Base-by-base conservation (phyloP, 2,888 invertebrate genomes). In the Iselma pallidipennis region DNA sequence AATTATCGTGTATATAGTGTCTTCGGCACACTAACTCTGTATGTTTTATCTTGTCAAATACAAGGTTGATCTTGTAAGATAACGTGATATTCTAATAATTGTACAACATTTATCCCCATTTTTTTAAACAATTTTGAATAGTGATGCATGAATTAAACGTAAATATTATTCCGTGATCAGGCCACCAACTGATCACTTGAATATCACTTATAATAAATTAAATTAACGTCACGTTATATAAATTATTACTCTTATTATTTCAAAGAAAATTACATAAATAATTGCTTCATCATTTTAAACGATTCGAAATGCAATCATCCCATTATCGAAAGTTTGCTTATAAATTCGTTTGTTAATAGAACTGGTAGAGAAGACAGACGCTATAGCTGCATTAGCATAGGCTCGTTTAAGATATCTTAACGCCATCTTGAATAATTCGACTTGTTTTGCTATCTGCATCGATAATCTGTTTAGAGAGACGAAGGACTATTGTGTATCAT, bases 341-440 rank as follows among this genome's bases (percentile, higher is more conserved):
- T 69, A 70, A 68, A 71, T 71, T 70, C 69, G 66, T 70, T 69
- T 66, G 61, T 60, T 66, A 70, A 68, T 72, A 69, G 69, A 69
- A 66, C 62, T 61, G 66, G 67, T 57, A 66, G 59, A n/a, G n/a
- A 16, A 5, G 66, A 68, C 65, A 60, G 68, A 70, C 66, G 68
- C 68, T 58, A n/a, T n/a, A 59, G 58, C 61, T 68, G 66, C 72
- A 76, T 76, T 77, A 76, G 74, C 76, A 77, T 76, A 74, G 71
- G 67, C 68, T 67, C 64, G 66, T 67, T 68, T 66, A 54, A 64
- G 71, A 73, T 76, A 76, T 75, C 75, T 75, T 73, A 76, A 78
- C 77, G 78, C 78, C 76, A 80, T 78, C 80, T 79, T 78, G 78
- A 79, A 79, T 78, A 78, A 80, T 79, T 77, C 74, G 70, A 72